These are phyloP conservation scores for Oncorhynchus tshawytscha DNA, from an alignment of 2,113 vertebrate species.

Conservation along the genomic window DNA sequence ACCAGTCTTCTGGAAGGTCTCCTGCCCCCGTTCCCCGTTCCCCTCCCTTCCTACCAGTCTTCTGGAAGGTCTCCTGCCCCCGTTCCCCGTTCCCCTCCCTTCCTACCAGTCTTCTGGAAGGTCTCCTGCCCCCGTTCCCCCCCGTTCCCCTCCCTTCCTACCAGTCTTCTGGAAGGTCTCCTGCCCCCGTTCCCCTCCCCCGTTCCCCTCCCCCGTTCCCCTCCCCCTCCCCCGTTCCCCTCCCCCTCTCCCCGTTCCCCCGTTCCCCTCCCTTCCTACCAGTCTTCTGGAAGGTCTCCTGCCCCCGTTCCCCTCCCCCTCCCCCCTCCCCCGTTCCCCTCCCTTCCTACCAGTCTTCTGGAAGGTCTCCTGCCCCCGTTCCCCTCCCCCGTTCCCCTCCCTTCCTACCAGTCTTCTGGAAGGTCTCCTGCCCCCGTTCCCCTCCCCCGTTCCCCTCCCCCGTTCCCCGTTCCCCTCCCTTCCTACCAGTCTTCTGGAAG, in stretches of 20 bases:
- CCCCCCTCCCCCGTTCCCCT: no score
- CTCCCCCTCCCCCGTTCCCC: neutral
- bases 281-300: constrained; percentile 85
- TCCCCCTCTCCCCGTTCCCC: no score
- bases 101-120: no score
- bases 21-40: no score
- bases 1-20: no score
- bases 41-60: constrained; percentile 71
- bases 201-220: accelerated
- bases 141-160: constrained; percentile 31
- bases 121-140: neutral
- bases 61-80: constrained; percentile 81
- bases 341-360: no score
- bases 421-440: constrained; percentile 77
- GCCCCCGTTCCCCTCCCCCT: no score
- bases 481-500: no score
- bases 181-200: neutral
- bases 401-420: constrained; percentile 84
- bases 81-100: no score
- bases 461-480: accelerated
- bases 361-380: no score
- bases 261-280: constrained; percentile 61
- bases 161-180: constrained; percentile 90
- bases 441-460: no score
- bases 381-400: neutral